phyloP scores from a whole-genome alignment of 2,888 invertebrate species.

The Eristalinus sepulchralis region DNA sequence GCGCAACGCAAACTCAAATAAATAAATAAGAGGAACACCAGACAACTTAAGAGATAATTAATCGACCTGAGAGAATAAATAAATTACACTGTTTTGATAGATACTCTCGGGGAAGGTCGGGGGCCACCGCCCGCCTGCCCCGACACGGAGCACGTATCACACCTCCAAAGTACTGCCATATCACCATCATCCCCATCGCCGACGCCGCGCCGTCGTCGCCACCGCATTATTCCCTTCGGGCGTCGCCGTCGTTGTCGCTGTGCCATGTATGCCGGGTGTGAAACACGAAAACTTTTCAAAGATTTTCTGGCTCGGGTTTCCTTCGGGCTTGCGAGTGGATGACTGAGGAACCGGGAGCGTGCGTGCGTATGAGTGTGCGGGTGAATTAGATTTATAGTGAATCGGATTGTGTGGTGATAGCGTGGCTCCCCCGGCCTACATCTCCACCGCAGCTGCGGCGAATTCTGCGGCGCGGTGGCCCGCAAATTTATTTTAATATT shows the following conservation, averaged over 20 bases:
- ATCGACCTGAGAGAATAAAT: slow-evolving; percentile 61
- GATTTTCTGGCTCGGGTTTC: slow-evolving; percentile 29
- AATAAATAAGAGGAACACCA: slow-evolving; percentile 27
- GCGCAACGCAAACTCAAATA: slow-evolving; percentile 36
- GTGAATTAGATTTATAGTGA: slow-evolving; percentile 56
- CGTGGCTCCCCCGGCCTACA: background rate
- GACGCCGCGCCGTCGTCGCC: background rate
- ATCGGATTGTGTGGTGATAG: slow-evolving; percentile 39
- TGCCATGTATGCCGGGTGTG: slow-evolving; percentile 40
- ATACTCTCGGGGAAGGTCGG: slow-evolving; percentile 47
- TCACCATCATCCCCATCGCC: background rate
- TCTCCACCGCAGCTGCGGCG: background rate
- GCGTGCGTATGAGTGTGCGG: slow-evolving; percentile 3
- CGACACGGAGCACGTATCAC: background rate
- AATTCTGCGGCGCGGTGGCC: background rate
- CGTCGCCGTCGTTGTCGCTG: background rate
- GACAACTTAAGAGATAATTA: slow-evolving; percentile 66
- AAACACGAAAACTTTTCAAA: slow-evolving; percentile 55
- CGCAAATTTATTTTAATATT: slow-evolving; percentile 57
- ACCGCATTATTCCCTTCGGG: slow-evolving; percentile 41
- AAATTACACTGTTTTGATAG: slow-evolving; percentile 58
- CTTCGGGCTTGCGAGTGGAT: background rate
- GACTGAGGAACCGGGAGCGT: no score
- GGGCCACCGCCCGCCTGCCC: background rate
- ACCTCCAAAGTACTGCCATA: background rate